These are phyloP conservation scores for Rhabdornis inornatus DNA, from an alignment of 2,113 vertebrate genomes.

Conservation along the genomic window DNA sequence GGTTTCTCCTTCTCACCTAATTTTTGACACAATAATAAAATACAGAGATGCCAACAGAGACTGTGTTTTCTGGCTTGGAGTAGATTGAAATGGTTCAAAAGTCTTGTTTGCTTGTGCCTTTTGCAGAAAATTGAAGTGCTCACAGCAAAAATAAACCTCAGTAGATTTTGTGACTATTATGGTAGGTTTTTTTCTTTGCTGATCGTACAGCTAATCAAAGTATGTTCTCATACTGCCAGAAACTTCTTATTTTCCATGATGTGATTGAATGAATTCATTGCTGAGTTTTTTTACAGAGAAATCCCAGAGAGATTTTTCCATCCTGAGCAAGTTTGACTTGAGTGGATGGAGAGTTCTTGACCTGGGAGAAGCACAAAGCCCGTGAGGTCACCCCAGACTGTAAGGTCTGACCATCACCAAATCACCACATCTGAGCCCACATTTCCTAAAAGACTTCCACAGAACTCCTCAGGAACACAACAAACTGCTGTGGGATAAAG, in stretches of 20 bases:
- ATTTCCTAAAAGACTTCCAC: neutral
- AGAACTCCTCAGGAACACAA: neutral
- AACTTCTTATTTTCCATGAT: neutral
- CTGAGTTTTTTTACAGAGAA: neutral
- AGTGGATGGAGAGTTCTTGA: neutral
- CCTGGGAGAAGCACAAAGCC: neutral
- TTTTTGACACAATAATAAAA: slow-evolving; percentile 14
- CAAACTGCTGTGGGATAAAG: neutral
- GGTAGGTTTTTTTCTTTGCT: neutral
- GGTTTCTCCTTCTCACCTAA: neutral
- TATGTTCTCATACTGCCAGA: neutral
- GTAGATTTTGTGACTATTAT: neutral
- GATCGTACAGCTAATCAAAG: neutral
- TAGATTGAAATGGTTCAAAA: neutral
- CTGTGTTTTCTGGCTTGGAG: neutral
- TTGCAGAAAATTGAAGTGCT: neutral
- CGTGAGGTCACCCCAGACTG: fast-evolving
- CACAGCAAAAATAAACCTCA: neutral
- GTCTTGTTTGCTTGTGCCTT: neutral
- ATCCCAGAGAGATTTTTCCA: neutral
- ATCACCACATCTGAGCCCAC: neutral
- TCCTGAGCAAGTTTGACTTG: neutral
- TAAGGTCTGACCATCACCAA: neutral
- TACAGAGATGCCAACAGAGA: neutral
- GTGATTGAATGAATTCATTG: neutral